Evolutionary conservation across 2,113 vertebrate species (phyloP).

Genomic region (Labrus mixtus): DNA sequence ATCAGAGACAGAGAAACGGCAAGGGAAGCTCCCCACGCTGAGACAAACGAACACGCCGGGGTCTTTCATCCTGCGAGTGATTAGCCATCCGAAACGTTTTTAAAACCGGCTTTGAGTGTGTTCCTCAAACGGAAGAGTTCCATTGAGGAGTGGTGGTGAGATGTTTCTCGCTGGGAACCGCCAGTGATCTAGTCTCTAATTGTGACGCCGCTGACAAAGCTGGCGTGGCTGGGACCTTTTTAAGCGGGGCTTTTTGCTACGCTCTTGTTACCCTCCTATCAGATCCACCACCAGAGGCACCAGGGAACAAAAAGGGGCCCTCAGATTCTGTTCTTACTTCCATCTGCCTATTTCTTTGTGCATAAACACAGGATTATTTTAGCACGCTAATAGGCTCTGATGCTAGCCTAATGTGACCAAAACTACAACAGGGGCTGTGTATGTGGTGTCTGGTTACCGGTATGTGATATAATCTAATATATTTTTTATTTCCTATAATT

Average conservation of each 20-base stretch:
- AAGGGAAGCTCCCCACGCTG: conserved; percentile 76
- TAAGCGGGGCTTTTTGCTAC: conserved; percentile 70
- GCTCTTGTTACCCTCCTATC: conserved; percentile 72
- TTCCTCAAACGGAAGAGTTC: conserved; percentile 77
- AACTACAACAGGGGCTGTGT: conserved; percentile 38
- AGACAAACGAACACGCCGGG: conserved; percentile 75
- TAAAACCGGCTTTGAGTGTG: conserved; percentile 72
- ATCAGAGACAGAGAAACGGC: conserved; percentile 75
- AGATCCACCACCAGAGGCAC: conserved; percentile 76
- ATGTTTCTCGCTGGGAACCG: conserved; percentile 74
- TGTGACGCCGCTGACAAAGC: conserved; percentile 76
- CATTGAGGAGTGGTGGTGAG: conserved; percentile 70
- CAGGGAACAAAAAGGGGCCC: conserved; percentile 65
- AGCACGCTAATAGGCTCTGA: conserved; percentile 60
- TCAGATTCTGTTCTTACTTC: conserved; percentile 66
- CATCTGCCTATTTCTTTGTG: conserved; percentile 67
- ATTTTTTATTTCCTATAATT: conserved; percentile 25
- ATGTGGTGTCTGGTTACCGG: conserved; percentile 28
- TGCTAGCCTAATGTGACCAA: conserved; percentile 65
- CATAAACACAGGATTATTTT: conserved; percentile 68
- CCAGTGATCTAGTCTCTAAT: conserved; percentile 81
- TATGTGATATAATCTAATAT: conserved; percentile 6
- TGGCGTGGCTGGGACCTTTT: conserved; percentile 74
- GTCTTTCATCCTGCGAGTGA: conserved; percentile 83
- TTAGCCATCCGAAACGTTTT: conserved; percentile 81